Evolutionary conservation across 2,888 invertebrate genomes (phyloP).

Genomic region (Papilio gigon): DNA sequence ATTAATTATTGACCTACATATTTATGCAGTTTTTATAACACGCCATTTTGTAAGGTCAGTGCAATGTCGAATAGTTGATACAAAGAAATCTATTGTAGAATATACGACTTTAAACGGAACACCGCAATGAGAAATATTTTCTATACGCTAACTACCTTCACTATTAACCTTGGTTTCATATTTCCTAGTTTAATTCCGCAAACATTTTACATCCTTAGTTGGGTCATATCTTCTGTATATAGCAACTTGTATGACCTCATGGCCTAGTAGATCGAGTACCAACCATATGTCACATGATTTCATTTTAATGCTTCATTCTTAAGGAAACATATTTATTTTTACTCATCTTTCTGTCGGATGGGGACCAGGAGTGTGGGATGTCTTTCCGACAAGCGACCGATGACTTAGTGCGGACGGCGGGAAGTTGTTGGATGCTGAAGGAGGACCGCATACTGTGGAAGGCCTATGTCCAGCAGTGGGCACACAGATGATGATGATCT

Average conservation of each 20-base stretch:
- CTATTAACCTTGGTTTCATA: conserved; percentile 66
- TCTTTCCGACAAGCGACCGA: no score
- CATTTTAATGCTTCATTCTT: no score
- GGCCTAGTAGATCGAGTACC: neutral
- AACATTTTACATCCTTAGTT: conserved; percentile 55
- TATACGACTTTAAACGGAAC: conserved; percentile 48
- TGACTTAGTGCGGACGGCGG: no score
- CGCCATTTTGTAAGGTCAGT: conserved; percentile 31
- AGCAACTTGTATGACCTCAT: neutral
- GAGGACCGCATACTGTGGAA: no score
- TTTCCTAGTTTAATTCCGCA: conserved; percentile 74
- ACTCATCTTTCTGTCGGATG: no score
- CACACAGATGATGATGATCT: no score
- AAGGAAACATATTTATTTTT: no score
- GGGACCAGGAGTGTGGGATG: no score
- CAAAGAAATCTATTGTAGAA: conserved; percentile 12
- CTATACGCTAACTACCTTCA: conserved; percentile 72
- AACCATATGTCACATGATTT: neutral
- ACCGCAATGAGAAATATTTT: conserved; percentile 63
- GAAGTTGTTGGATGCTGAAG: no score
- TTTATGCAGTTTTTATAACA: conserved; percentile 35
- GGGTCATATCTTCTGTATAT: conserved; percentile 12
- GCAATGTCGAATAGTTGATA: conserved; percentile 29
- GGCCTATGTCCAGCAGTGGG: no score
- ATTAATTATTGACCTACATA: conserved; percentile 38